phyloP scores from a whole-genome alignment of 2,888 invertebrate species.

The Yponomeuta plumbellus region DNA sequence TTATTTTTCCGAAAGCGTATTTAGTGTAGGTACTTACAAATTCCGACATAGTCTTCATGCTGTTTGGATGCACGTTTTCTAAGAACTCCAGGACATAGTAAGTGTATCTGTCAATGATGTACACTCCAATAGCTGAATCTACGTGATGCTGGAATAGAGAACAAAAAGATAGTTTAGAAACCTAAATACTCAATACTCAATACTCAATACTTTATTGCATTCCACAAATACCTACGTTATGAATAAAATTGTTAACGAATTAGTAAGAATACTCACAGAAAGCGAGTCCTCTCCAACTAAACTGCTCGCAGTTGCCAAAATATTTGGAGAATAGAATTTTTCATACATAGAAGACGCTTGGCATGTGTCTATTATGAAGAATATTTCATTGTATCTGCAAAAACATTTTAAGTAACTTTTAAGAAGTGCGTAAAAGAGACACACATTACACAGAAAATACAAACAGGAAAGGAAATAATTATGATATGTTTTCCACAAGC shows the following conservation, averaged over 20 bases:
- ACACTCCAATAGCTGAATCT: slow-evolving; percentile 98
- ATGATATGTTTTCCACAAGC: too few relatives aligned
- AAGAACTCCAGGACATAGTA: slow-evolving; percentile 97
- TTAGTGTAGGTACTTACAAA: slow-evolving; percentile 88
- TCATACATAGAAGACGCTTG: slow-evolving; percentile 99
- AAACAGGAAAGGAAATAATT: too few relatives aligned
- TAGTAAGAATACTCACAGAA: slow-evolving; percentile 79
- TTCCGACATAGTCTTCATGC: slow-evolving; percentile 92
- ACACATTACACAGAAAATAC: too few relatives aligned
- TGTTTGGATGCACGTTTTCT: slow-evolving; percentile 92
- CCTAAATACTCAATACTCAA: not conserved
- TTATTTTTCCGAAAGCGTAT: too few relatives aligned
- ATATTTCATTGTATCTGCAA: slow-evolving; percentile 95
- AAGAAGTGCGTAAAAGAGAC: too few relatives aligned
- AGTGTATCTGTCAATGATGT: slow-evolving; percentile 99
- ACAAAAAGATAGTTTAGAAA: not conserved
- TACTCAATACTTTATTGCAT: too few relatives aligned
- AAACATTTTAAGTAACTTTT: not conserved
- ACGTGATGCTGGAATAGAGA: slow-evolving; percentile 91
- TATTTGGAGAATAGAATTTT: slow-evolving; percentile 98
- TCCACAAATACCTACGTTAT: too few relatives aligned
- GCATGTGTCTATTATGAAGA: slow-evolving; percentile 99
- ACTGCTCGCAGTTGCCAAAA: slow-evolving; percentile 97
- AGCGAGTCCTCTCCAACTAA: slow-evolving; percentile 98
- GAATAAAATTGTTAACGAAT: too few relatives aligned